Evolutionary conservation across 2,113 vertebrate species (phyloP).

Genomic region (Microtus oregoni): DNA sequence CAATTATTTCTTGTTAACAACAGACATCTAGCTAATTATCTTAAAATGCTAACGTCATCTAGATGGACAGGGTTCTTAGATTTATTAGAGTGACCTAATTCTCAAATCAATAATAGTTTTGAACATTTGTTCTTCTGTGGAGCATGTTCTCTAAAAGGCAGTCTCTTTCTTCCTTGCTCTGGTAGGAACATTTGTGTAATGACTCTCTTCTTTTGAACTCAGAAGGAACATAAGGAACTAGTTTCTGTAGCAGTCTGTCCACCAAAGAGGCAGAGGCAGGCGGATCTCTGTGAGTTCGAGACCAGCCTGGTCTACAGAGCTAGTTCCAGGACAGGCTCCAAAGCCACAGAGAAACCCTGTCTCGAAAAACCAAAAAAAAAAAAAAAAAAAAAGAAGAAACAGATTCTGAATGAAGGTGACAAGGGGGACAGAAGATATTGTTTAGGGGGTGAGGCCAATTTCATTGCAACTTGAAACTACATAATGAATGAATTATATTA

Average conservation of each 20-base stretch:
- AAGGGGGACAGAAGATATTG: background rate
- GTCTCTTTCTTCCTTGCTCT: constrained; percentile 3
- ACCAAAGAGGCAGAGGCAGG: too few relatives aligned
- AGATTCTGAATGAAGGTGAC: background rate
- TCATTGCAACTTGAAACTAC: background rate
- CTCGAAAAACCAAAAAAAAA: too few relatives aligned
- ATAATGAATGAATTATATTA: background rate
- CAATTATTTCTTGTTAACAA: background rate
- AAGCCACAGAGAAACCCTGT: too few relatives aligned
- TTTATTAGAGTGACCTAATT: background rate
- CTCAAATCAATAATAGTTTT: background rate
- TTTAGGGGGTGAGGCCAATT: background rate
- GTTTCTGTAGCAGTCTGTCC: background rate
- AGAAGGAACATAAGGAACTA: background rate
- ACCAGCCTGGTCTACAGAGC: too few relatives aligned
- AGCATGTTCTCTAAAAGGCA: background rate
- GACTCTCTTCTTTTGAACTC: constrained; percentile 25
- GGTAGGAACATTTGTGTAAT: background rate
- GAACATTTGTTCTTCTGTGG: background rate
- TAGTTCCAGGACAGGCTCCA: too few relatives aligned
- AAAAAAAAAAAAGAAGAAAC: background rate
- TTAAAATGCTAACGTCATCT: background rate
- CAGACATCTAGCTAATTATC: background rate
- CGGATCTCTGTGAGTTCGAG: too few relatives aligned
- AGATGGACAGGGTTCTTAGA: constrained; percentile 22